Conservation (phyloP, 2,113 vertebrate genomes). For the Malurus cyaneus region DNA sequence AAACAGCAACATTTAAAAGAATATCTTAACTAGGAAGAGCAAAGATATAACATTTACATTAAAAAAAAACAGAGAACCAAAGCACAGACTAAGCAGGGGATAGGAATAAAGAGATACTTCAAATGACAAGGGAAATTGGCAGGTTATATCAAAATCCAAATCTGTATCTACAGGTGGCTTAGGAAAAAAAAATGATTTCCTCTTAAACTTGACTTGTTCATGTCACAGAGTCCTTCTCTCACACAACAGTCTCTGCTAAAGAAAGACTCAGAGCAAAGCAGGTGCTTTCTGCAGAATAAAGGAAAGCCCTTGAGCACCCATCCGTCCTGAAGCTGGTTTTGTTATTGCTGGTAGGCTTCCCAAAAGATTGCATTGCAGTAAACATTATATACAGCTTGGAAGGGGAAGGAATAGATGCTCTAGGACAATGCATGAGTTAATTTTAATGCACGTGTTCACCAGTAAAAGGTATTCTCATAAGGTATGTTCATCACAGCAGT, state of each 20-base stretch:
- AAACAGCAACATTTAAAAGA: slow-evolving; percentile 49
- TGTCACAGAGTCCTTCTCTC: background rate
- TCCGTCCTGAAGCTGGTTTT: background rate
- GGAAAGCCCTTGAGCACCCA: background rate
- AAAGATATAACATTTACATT: background rate
- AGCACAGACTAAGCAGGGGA: background rate
- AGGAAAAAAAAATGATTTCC: background rate
- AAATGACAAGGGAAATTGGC: background rate
- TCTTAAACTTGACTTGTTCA: background rate
- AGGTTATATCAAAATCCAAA: background rate
- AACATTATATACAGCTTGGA: background rate
- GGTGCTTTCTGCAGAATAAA: background rate
- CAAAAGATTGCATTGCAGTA: background rate
- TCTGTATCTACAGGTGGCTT: background rate
- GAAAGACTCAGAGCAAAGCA: background rate
- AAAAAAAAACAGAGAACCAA: background rate
- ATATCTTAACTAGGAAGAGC: background rate
- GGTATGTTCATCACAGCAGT: fast-evolving
- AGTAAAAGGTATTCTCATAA: background rate
- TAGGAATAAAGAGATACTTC: background rate
- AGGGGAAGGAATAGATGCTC: background rate
- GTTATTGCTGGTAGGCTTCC: background rate
- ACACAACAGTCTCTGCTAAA: background rate
- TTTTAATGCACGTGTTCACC: background rate
- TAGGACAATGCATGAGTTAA: background rate